Percentiles rank a stretch among this genome's conserved stretches.
Conservation (phyloP, 53 echinoderm and acorn worm genomes). For the Zoroaster sp. region DNA sequence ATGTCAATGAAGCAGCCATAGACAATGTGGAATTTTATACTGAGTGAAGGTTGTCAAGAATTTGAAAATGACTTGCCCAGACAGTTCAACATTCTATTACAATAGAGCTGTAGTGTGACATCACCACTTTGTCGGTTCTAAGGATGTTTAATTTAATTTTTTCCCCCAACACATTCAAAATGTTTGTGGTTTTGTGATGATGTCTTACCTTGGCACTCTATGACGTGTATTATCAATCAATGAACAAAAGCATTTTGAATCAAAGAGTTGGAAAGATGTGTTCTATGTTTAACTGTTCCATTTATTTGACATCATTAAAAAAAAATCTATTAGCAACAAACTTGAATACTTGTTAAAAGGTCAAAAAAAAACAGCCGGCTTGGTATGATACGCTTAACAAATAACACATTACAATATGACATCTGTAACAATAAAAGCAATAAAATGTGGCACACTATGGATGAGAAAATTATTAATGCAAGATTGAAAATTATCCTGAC, state of each 20-base stretch:
- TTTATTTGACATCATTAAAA: slow-evolving; percentile 28
- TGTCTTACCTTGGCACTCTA: no score
- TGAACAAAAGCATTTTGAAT: not conserved
- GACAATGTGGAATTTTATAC: no score
- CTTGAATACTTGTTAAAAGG: not conserved
- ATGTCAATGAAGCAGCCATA: no score
- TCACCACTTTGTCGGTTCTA: no score
- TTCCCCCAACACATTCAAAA: no score
- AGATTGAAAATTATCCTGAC: not conserved
- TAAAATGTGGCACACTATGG: not conserved
- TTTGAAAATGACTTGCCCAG: no score
- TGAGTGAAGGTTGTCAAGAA: no score
- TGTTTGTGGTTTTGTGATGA: no score
- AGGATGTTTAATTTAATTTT: no score
- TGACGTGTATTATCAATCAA: not conserved
- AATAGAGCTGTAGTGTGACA: no score
- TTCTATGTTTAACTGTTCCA: not conserved
- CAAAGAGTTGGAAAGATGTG: not conserved
- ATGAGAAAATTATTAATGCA: no score
- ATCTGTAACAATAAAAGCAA: not conserved
- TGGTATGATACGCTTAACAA: not conserved
- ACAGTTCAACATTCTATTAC: no score
- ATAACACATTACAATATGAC: not conserved
- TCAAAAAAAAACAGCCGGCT: not conserved
- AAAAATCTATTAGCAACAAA: not conserved